Base-by-base conservation (phyloP, 1,140 invertebrate genomes). In the Tetragonula clypearis region DNA sequence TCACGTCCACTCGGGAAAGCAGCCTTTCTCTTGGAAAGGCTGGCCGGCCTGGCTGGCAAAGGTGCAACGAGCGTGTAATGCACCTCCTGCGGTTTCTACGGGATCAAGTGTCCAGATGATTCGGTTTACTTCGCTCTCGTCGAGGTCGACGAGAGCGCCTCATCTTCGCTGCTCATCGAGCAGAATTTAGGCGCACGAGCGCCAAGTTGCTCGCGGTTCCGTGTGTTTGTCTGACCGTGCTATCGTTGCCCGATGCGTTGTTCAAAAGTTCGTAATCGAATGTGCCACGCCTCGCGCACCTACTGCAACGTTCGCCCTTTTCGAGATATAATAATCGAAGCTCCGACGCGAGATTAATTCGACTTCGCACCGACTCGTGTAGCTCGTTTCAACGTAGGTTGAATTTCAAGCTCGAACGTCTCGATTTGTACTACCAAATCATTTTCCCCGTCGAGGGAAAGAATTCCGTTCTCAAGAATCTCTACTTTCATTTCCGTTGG, bases 41-140 rank as follows among this genome's bases (percentile, higher is more conserved):
- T 82, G 15, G 77, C 55, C 58, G 60, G 81, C 26, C 79, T 68
- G 71, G 56, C 82, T 87, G 79, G 85, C 79, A 79, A 56, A 87
- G 78, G 85, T 85, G 89, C 87, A 90, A 87, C 82, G 72, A 74
- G 82, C 77, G 86, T 85, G 74, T 91, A 91, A 91, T 91, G 87
- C 69, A 88, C 83, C 85, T 87, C 79, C 79, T 73, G 81, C 79
- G 83, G 89, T 85, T 88, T 72, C 66, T 35, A 62, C 68, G 90
- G 79, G 82, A 90, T 91, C 87, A 88, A 91, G 80, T 88, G 82
- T 88, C 89, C 78, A 89, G 66, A 90, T 90, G 88, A 90, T 90
- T 86, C 87, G 81, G 84, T 88, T 88, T 88, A 74, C 77, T 82
- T 66, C 66, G 81, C 76, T 80, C 83, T 88, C 55, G 65, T 30